Conservation (phyloP, 2,797 vertebrate species). For the Mus spretus region DNA sequence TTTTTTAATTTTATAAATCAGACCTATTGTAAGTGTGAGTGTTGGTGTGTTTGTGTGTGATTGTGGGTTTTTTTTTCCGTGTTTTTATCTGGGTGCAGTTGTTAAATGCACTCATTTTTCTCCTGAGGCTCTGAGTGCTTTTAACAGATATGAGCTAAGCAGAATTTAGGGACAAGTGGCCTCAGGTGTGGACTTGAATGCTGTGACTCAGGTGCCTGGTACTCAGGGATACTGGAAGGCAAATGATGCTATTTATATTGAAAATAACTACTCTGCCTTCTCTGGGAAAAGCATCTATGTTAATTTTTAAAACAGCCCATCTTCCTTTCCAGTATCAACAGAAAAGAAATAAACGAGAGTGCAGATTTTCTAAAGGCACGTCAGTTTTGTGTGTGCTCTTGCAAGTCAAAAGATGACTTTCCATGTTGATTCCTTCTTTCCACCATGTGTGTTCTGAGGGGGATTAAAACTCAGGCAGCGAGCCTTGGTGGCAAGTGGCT, state of each 20-base stretch:
- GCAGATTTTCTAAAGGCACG: conserved; percentile 65
- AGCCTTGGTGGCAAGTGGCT: neutral
- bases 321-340: neutral
- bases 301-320: conserved; percentile 46
- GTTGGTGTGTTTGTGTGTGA: neutral
- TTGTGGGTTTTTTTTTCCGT: neutral
- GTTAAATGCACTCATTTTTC: neutral
- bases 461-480: neutral
- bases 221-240: neutral
- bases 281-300: neutral
- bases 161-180: neutral
- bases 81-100: neutral
- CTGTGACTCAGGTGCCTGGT: neutral
- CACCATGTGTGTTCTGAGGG: neutral
- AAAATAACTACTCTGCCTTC: conserved; percentile 63
- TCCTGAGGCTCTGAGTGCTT: neutral
- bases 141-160: neutral
- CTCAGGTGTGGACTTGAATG: neutral
- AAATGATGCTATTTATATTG: neutral
- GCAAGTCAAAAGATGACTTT: neutral
- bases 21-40: neutral
- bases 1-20: conserved; percentile 51
- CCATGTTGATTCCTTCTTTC: neutral
- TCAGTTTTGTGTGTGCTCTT: neutral
- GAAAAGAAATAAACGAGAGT: neutral